These are phyloP conservation scores for Mythimna vitellina DNA, from an alignment of 2,888 invertebrate genomes.

Conservation along the genomic window DNA sequence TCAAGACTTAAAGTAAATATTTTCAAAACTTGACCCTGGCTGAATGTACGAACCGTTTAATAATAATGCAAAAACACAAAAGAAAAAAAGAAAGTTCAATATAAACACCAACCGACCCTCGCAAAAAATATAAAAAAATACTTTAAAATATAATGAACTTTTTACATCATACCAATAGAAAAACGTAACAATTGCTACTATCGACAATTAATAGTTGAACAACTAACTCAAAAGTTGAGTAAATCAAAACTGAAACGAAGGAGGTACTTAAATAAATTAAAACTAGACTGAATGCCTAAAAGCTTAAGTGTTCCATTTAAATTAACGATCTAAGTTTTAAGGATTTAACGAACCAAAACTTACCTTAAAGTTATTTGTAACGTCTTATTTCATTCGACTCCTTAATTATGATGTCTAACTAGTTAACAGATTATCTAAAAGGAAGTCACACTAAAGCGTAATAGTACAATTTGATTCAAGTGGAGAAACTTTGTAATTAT, in stretches of 20 bases:
- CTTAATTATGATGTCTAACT: slow-evolving; percentile 42
- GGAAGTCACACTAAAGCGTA: not conserved
- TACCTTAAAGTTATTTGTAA: slow-evolving; percentile 43
- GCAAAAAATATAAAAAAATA: not conserved
- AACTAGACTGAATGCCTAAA: slow-evolving; percentile 50
- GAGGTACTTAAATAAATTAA: slow-evolving; percentile 42
- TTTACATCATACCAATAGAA: not conserved
- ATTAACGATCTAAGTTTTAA: slow-evolving; percentile 56
- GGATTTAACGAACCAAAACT: slow-evolving; percentile 42
- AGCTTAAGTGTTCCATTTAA: slow-evolving; percentile 56
- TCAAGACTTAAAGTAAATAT: too few species aligned
- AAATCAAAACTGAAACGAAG: slow-evolving; percentile 34
- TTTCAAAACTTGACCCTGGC: too few species aligned
- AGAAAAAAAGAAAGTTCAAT: too few species aligned
- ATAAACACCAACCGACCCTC: too few species aligned
- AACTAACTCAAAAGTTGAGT: slow-evolving; percentile 29
- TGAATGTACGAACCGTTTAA: too few species aligned
- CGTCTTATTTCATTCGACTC: slow-evolving; percentile 43
- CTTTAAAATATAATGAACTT: too few species aligned
- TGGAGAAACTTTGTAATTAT: too few species aligned
- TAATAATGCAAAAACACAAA: too few species aligned
- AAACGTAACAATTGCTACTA: not conserved
- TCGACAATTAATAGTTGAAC: slow-evolving; percentile 11
- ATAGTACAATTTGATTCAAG: too few species aligned
- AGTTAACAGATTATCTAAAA: slow-evolving; percentile 2